Evolutionary conservation across 2,888 invertebrate species (phyloP), one percentile per base, ranked within the genome.

Genomic region (Cepaea hortensis): DNA sequence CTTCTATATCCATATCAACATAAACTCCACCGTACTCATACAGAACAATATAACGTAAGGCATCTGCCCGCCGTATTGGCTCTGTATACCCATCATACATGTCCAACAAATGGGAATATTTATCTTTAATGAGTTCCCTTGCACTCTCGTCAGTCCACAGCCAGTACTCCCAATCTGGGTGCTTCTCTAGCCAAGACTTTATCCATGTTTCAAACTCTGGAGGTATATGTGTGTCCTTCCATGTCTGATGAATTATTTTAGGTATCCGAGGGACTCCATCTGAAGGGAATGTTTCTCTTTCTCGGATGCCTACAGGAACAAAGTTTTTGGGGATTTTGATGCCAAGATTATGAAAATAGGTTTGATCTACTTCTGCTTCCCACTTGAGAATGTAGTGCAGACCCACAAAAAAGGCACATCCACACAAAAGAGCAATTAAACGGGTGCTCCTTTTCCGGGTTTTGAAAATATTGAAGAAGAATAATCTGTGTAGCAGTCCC

Each of bases 81-180:
- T 92, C 91, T 9, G 90, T 82, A 88, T 93, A 93, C 68, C 88
- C 90, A 88, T 93, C 91, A 89, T 89, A 94, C 9, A 91, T 90
- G 7, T 88, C 79, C 50, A 93, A 85, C 50, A 92, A 90, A 65
- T 89, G 70, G 4, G 93, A 92, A 89, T 93, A 93, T 73, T 91
- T 90, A 6, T 91, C 91, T 11, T 89, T 88, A 50, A 94, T 92
- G 7, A 94, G 89, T 35, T 88, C 80, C 68, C 92, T 88, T 5
- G 93, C 93, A 88, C 91, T 93, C 13, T 91, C 90, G 87, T 93
- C 93, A 15, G 93, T 94, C 94, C 94, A 94, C 35, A 94, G 89
- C 92, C 92, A 93, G 89, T 94, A 94, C 81, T 93, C 91, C 93
- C 93, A 94, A 48, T 90, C 92, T 6, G 94, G 94, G 87, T 94